These are phyloP conservation scores for Camelus dromedarius DNA, from an alignment of 2,113 vertebrate species.

Conservation along the genomic window DNA sequence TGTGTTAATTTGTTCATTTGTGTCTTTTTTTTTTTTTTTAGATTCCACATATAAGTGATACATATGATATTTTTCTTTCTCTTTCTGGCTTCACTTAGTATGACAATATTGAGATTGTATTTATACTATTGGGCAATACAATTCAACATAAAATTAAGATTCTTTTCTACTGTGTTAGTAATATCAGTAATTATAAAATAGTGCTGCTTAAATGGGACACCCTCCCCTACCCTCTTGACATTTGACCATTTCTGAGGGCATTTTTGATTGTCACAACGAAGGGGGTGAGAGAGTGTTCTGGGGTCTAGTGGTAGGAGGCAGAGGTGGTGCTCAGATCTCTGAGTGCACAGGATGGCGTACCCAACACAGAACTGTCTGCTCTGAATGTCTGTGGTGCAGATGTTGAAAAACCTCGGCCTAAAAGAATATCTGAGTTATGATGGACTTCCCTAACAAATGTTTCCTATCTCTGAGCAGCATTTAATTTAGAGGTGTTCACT, in stretches of 20 bases:
- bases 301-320: not conserved
- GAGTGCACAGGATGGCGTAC: not conserved
- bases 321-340: not conserved
- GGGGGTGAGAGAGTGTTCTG: not conserved
- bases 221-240: not conserved
- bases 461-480: not conserved
- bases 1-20: too few relatives aligned
- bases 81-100: too few relatives aligned
- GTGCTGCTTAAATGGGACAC: not conserved
- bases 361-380: not conserved
- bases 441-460: not conserved
- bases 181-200: not conserved
- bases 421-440: not conserved
- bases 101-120: not conserved
- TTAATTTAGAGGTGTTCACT: constrained; percentile 18
- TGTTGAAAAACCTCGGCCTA: not conserved
- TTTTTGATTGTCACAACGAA: not conserved
- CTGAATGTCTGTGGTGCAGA: fast-evolving
- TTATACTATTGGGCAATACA: not conserved
- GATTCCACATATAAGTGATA: too few relatives aligned
- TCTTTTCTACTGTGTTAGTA: not conserved
- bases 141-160: not conserved
- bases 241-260: not conserved
- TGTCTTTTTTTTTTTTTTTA: too few relatives aligned
- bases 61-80: too few relatives aligned